Percentiles rank a stretch among this genome's conserved stretches.
These are phyloP conservation scores for Sigmodon hispidus DNA, from an alignment of 2,113 vertebrate genomes.

Conservation along the genomic window DNA sequence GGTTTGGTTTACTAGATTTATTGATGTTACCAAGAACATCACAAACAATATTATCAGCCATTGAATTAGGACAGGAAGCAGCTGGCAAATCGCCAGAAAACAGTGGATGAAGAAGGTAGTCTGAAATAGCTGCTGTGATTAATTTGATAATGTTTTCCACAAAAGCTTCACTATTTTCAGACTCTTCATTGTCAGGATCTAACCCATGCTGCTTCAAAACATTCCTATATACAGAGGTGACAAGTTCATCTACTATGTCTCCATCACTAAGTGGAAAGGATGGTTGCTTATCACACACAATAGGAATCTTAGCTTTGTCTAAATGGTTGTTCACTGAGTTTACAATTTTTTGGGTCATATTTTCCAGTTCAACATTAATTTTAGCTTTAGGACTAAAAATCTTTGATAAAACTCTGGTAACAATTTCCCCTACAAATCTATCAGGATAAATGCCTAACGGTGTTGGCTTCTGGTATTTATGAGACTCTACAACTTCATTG, in stretches of 20 bases:
- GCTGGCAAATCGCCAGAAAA: slow-evolving; percentile 68
- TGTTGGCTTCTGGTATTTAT: background rate
- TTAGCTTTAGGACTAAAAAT: slow-evolving; percentile 65
- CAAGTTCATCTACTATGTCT: slow-evolving; percentile 70
- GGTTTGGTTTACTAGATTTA: slow-evolving; percentile 40
- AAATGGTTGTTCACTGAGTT: slow-evolving; percentile 62
- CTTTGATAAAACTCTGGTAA: slow-evolving; percentile 67
- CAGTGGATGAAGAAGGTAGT: slow-evolving; percentile 72
- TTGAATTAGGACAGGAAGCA: slow-evolving; percentile 43
- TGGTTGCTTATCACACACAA: background rate
- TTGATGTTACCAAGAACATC: slow-evolving; percentile 51
- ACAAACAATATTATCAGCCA: slow-evolving; percentile 50
- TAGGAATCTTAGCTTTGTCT: slow-evolving; percentile 40
- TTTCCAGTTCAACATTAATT: slow-evolving; percentile 61
- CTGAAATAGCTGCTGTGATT: slow-evolving; percentile 67
- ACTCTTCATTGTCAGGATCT: slow-evolving; percentile 3
- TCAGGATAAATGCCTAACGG: background rate
- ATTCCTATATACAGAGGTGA: slow-evolving; percentile 67
- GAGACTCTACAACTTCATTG: slow-evolving; percentile 49
- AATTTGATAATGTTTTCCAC: slow-evolving; percentile 68
- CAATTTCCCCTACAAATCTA: slow-evolving; percentile 60
- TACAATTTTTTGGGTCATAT: slow-evolving; percentile 72
- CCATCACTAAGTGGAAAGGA: background rate
- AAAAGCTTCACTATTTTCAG: slow-evolving; percentile 53
- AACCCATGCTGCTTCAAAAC: slow-evolving; percentile 68